Evolutionary conservation across 2,797 vertebrate genomes (phyloP).

Genomic region (Pelodytes ibericus): DNA sequence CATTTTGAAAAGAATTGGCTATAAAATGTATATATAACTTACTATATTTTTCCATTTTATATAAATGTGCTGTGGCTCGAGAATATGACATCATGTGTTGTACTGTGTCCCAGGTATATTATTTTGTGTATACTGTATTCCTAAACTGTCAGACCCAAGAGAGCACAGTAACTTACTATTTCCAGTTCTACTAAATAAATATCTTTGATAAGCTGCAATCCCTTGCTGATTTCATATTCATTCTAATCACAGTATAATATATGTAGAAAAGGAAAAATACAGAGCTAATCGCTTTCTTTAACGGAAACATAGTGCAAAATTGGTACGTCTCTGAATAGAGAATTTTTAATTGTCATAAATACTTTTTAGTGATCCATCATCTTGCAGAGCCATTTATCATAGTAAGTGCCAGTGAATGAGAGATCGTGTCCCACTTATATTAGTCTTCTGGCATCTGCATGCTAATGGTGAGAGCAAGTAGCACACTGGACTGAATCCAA

Average conservation of each 20-base stretch:
- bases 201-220: background rate
- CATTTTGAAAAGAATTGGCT: too few species aligned
- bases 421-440: background rate
- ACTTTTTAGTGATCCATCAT: constrained; percentile 55
- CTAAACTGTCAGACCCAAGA: too few species aligned
- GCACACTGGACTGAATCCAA: constrained; percentile 41
- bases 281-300: background rate
- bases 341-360: constrained; percentile 45
- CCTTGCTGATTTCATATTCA: background rate
- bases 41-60: too few species aligned
- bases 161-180: too few species aligned
- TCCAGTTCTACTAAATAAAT: too few species aligned
- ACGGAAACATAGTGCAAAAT: background rate
- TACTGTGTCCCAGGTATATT: too few species aligned
- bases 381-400: constrained; percentile 31
- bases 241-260: background rate
- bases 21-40: too few species aligned
- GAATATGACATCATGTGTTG: too few species aligned
- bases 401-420: background rate
- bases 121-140: too few species aligned
- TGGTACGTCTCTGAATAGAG: background rate
- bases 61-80: too few species aligned
- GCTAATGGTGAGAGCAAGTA: constrained; percentile 37
- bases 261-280: background rate
- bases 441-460: constrained; percentile 27